Evolutionary conservation across 2,888 invertebrate species (phyloP).

Genomic region (Lepidocyrtinus sp.): DNA sequence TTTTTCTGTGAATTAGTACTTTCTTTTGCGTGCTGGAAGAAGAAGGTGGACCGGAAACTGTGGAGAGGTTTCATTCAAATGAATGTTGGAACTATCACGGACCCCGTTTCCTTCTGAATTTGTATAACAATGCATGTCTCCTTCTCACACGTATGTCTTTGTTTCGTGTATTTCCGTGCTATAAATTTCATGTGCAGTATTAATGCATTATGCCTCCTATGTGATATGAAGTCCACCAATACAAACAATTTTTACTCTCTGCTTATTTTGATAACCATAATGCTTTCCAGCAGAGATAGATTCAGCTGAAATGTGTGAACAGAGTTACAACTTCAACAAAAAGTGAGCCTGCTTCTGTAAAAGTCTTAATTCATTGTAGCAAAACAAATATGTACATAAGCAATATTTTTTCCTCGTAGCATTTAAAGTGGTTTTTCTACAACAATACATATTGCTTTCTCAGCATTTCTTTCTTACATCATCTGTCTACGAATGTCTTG

Average conservation of each 20-base stretch:
- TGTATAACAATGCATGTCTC: background rate
- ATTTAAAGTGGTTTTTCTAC: background rate
- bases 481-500: slow-evolving; percentile 53
- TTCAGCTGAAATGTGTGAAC: too few species aligned
- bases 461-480: slow-evolving; percentile 48
- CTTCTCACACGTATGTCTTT: background rate
- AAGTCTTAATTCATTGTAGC: background rate
- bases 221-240: too few species aligned
- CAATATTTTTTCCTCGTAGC: background rate
- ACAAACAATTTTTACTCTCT: too few species aligned
- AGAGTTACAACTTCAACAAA: too few species aligned
- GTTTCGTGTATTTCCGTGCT: too few species aligned
- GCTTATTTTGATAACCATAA: too few species aligned
- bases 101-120: too few species aligned
- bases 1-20: slow-evolving; percentile 1
- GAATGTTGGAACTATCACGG: background rate
- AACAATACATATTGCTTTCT: slow-evolving; percentile 42
- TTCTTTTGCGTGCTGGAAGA: slow-evolving; percentile 1
- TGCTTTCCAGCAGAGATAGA: too few species aligned
- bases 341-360: too few species aligned
- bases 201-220: too few species aligned
- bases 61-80: background rate
- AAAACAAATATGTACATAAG: background rate
- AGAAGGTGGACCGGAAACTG: slow-evolving; percentile 24
- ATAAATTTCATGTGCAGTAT: too few species aligned